Evolutionary conservation across 2,113 vertebrate species (phyloP).

Genomic region (Plestiodon gilberti): DNA sequence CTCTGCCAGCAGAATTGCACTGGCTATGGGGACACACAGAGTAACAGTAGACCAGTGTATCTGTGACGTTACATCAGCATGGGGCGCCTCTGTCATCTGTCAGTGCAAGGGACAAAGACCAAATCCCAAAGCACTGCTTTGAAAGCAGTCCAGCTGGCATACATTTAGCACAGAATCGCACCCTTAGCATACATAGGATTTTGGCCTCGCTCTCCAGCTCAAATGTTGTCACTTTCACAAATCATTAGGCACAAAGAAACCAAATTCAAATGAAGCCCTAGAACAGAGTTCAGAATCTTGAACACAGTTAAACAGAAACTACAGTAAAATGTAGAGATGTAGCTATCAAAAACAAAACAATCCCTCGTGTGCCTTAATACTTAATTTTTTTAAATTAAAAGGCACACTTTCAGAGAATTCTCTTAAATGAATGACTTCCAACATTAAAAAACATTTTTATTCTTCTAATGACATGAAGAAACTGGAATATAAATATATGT

Average conservation of each 20-base stretch:
- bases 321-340: background rate
- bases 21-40: no score
- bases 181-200: no score
- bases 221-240: background rate
- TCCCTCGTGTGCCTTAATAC: background rate
- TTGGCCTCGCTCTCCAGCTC: background rate
- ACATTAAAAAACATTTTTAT: background rate
- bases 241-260: background rate
- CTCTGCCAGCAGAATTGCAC: no score
- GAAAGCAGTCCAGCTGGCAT: no score
- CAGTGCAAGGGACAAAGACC: no score
- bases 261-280: slow-evolving; percentile 3
- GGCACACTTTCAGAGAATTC: background rate
- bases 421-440: background rate
- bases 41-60: no score
- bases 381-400: background rate
- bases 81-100: no score
- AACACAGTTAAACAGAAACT: slow-evolving; percentile 2
- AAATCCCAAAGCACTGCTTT: no score
- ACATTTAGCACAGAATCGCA: background rate
- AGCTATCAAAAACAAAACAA: slow-evolving; percentile 5
- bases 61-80: no score
- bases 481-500: background rate
- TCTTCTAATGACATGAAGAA: background rate
- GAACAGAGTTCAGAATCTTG: slow-evolving; percentile 31